Base-by-base conservation (phyloP, 1,140 invertebrate species). In the Danaus plexippus region DNA sequence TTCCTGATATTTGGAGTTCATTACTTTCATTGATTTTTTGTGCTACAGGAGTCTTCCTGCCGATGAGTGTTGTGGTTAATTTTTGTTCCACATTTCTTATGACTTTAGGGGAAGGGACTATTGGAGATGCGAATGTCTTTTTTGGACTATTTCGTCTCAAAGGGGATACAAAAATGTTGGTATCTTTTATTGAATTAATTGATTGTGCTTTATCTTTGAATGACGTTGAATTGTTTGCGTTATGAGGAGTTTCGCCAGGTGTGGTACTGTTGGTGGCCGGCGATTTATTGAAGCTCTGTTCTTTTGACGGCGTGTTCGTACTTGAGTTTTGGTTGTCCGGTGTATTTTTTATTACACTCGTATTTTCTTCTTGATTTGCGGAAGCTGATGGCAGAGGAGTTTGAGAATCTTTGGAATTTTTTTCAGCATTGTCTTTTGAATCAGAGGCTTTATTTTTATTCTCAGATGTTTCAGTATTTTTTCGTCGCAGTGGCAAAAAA, bases 401-500 rank as follows among this genome's bases (percentile, higher is more conserved):
- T 58, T 51, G 57, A 18, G 75, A 71, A 47, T 67, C 74, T 66
- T 63, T 71, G 32, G 59, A 9, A 8, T 48, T 18, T 57, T 71
- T 73, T 13, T 73, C 67, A 13, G 43, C 9, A 32, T 22, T 52
- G 22, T 74, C 69, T 47, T 68, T 75, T 9, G 49, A 43, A 47
- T 44, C 43, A 9, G 13, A 32, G 9, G 57, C 54, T 47, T 71
- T 71, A 48, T 54, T 69, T 44, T 70, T 81, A 48, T 57, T 73
- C 2, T 75, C 75, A n/a, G 55, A 11, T 45, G 52, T 66, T 46
- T 75, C 73, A 9, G 63, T 67, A 69, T 80, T 84, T 69, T 81
- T 84, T 64, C 84, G 73, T 51, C 84, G 66, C 3, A 73, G 79
- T 50, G 84, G 84, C 47, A 87, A 64, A 1, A 82, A 76, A 13